Evolutionary conservation across 2,888 invertebrate species (phyloP).

Genomic region (Polymixis lichenea): DNA sequence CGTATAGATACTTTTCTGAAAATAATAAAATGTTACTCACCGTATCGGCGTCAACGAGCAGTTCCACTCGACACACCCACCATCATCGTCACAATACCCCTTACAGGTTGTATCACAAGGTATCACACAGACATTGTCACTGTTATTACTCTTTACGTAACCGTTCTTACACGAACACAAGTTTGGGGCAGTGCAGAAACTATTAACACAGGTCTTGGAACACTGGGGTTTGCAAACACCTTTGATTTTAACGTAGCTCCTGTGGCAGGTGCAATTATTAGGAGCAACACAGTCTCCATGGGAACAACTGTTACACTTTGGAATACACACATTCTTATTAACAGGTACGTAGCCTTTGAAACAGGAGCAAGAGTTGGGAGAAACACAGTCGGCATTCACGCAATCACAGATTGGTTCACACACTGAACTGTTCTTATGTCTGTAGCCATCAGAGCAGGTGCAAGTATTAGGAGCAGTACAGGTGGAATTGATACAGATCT

Average conservation of each 20-base stretch:
- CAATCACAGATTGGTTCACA: slow-evolving; percentile 84
- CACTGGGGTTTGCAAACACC: slow-evolving; percentile 65
- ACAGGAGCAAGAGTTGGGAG: slow-evolving; percentile 85
- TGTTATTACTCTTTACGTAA: slow-evolving; percentile 60
- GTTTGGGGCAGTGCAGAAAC: slow-evolving; percentile 63
- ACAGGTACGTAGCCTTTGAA: slow-evolving; percentile 73
- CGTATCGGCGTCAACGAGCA: slow-evolving; percentile 46
- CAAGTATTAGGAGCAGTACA: slow-evolving; percentile 76
- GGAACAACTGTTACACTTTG: slow-evolving; percentile 57
- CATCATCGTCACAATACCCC: slow-evolving; percentile 58
- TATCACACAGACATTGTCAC: slow-evolving; percentile 52
- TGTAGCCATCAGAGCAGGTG: slow-evolving; percentile 74
- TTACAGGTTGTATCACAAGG: slow-evolving; percentile 55
- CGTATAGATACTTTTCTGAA: not conserved
- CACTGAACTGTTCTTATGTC: slow-evolving; percentile 57
- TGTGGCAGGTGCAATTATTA: slow-evolving; percentile 84
- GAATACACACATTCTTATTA: slow-evolving; percentile 67
- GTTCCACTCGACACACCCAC: slow-evolving; percentile 53
- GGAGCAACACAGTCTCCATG: slow-evolving; percentile 80
- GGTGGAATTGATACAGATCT: slow-evolving; percentile 67
- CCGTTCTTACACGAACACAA: slow-evolving; percentile 68
- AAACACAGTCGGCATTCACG: slow-evolving; percentile 81
- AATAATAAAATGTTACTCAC: slow-evolving; percentile 51
- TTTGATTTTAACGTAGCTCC: slow-evolving; percentile 70
- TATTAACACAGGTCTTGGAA: slow-evolving; percentile 66